These are phyloP conservation scores for Phoxinus phoxinus DNA, from an alignment of 2,113 vertebrate species.

Conservation along the genomic window DNA sequence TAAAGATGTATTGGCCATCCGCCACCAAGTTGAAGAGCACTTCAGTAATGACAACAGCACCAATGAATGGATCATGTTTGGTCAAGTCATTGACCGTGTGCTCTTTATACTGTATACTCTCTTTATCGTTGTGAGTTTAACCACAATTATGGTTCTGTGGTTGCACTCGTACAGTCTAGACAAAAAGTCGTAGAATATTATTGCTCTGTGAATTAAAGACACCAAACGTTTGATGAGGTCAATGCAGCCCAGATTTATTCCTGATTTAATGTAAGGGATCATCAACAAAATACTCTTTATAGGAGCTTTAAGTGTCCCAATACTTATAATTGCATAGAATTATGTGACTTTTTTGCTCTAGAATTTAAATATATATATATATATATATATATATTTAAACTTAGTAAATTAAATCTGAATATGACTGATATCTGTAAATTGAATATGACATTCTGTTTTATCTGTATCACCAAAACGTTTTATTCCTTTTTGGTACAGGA, in stretches of 20 bases:
- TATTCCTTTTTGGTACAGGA: background rate
- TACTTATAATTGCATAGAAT: background rate
- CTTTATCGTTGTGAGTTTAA: conserved; percentile 73
- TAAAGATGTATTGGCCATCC: conserved; percentile 64
- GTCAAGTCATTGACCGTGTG: conserved; percentile 74
- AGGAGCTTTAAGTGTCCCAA: background rate
- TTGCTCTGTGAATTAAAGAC: background rate
- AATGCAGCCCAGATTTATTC: background rate
- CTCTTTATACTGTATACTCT: conserved; percentile 74
- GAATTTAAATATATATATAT: background rate
- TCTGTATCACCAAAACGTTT: background rate
- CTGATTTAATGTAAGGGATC: background rate
- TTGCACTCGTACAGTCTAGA: conserved; percentile 41
- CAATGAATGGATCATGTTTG: conserved; percentile 75
- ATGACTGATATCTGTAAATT: background rate
- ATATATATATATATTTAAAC: background rate
- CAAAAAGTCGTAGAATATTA: background rate
- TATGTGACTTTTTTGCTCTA: background rate
- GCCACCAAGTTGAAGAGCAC: conserved; percentile 64
- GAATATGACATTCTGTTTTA: background rate
- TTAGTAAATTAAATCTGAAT: background rate
- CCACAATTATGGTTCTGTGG: conserved; percentile 74
- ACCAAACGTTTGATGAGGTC: background rate
- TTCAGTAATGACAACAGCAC: too few relatives aligned
- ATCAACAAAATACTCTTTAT: background rate